phyloP scores from a whole-genome alignment of 1,140 invertebrate species.

The Eupristina koningsbergeri region DNA sequence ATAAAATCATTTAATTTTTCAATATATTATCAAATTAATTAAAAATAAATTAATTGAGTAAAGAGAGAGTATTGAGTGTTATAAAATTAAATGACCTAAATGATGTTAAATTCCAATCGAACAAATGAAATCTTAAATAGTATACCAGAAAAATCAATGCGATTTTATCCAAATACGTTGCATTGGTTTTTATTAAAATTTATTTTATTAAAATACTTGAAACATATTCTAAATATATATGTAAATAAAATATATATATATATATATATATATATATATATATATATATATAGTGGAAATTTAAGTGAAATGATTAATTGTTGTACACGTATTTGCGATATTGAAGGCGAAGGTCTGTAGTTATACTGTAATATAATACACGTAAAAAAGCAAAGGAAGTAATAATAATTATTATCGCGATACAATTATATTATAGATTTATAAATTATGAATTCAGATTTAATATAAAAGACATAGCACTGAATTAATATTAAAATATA shows the following conservation, averaged over 20 bases:
- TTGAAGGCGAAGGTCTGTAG: conserved; percentile 52
- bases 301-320: not conserved
- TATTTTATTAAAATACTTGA: too few species aligned
- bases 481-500: too few species aligned
- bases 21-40: not conserved
- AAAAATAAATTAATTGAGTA: not conserved
- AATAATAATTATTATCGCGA: conserved; percentile 51
- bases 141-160: conserved; percentile 9
- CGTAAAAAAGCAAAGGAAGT: conserved; percentile 31
- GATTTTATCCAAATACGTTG: too few species aligned
- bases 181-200: too few species aligned
- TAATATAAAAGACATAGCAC: too few species aligned
- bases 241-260: conserved; percentile 40
- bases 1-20: not conserved
- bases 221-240: conserved; percentile 31
- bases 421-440: conserved; percentile 49
- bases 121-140: conserved; percentile 1
- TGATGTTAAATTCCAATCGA: conserved; percentile 35
- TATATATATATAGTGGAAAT: too few species aligned
- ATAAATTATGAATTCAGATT: conserved; percentile 38
- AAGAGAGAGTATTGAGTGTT: not conserved
- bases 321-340: conserved; percentile 33
- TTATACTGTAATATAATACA: conserved; percentile 62
- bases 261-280: conserved; percentile 6
- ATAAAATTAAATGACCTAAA: not conserved